A percentile compares a stretch with the other conserved stretches of the same genome.
phyloP scores from a whole-genome alignment of 1,140 invertebrate genomes.

The Globodera ellingtonae region DNA sequence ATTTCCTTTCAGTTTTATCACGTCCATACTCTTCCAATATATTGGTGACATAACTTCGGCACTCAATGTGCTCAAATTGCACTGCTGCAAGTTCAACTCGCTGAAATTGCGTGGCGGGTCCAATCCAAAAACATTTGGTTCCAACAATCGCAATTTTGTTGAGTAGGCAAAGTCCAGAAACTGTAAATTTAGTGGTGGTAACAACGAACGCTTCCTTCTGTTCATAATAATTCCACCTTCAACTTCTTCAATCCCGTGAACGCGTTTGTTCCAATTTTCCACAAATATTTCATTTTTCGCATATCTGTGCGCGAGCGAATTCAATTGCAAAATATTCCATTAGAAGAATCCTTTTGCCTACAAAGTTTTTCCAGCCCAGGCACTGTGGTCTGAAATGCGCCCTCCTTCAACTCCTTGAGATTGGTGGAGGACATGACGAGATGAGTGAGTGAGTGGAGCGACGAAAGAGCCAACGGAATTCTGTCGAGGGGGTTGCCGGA shows the following conservation, averaged over 20 bases:
- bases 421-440: constrained; percentile 4
- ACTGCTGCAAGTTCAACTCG: constrained; percentile 7
- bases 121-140: constrained; percentile 25
- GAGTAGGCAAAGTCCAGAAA: constrained; percentile 29
- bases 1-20: constrained; percentile 25
- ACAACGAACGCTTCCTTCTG: too few species aligned
- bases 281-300: constrained; percentile 14
- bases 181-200: background rate
- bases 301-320: constrained; percentile 14
- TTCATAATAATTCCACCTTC: constrained; percentile 1
- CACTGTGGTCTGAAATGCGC: background rate
- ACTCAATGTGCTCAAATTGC: constrained; percentile 24
- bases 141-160: background rate
- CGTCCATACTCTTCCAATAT: constrained; percentile 12
- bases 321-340: background rate
- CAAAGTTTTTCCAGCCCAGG: constrained; percentile 3
- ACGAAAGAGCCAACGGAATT: constrained; percentile 1
- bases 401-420: constrained; percentile 5
- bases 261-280: constrained; percentile 12
- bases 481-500: constrained; percentile 21
- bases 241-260: constrained; percentile 23
- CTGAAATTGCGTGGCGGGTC: constrained; percentile 17
- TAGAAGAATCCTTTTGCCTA: background rate
- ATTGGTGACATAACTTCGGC: constrained; percentile 7
- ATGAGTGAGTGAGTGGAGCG: background rate